Percentiles rank a stretch among this genome's conserved stretches.
Conservation (phyloP, 2,113 vertebrate genomes). For the Corythornis madagascariensis region DNA sequence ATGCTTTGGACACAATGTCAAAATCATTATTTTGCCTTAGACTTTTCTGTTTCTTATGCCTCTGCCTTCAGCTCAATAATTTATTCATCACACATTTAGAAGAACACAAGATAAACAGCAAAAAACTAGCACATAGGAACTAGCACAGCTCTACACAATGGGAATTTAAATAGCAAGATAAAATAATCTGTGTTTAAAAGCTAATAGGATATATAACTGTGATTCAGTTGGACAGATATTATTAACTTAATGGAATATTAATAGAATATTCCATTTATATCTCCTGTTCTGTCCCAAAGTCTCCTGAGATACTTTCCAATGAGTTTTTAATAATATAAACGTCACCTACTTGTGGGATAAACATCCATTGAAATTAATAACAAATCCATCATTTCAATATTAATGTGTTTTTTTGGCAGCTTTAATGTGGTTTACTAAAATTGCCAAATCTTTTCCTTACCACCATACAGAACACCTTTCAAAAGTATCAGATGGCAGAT, state of each 20-base stretch:
- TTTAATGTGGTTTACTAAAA: background rate
- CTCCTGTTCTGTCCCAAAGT: background rate
- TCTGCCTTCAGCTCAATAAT: constrained; percentile 43
- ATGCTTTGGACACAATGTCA: constrained; percentile 56
- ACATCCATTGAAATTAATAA: constrained; percentile 8
- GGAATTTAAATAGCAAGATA: constrained; percentile 10
- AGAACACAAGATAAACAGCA: background rate
- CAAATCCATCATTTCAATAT: background rate
- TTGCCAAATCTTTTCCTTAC: background rate
- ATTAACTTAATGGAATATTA: constrained; percentile 55
- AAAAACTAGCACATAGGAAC: background rate
- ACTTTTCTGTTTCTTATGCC: constrained; percentile 11
- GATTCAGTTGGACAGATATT: constrained; percentile 34
- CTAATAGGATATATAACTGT: background rate
- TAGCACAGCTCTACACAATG: background rate
- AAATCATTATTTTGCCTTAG: constrained; percentile 45
- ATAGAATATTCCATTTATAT: constrained; percentile 25
- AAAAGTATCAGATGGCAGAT: background rate
- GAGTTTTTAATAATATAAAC: constrained; percentile 38
- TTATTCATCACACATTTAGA: background rate
- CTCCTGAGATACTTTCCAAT: constrained; percentile 17
- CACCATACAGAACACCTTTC: background rate
- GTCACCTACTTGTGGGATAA: background rate
- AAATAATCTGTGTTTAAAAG: constrained; percentile 33
- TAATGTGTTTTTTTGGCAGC: background rate